Evolutionary conservation across 2,797 vertebrate species (phyloP).

Genomic region (Synanceia verrucosa): DNA sequence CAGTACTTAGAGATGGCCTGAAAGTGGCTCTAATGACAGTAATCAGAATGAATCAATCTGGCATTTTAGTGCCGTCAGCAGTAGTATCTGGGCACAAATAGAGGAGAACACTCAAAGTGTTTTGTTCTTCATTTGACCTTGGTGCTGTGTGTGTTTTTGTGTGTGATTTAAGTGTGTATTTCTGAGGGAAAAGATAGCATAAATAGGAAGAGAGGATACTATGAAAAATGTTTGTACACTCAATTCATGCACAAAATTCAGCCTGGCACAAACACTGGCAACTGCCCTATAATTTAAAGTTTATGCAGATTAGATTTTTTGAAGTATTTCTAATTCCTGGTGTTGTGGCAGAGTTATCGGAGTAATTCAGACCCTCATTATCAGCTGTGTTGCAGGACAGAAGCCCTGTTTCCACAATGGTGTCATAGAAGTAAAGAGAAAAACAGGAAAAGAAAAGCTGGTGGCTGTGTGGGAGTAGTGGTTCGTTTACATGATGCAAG

Average conservation of each 20-base stretch:
- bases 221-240: background rate
- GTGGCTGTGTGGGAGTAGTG: conserved; percentile 8
- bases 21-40: conserved; percentile 51
- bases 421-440: conserved; percentile 10
- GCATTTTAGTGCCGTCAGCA: conserved; percentile 27
- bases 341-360: background rate
- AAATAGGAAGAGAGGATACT: background rate
- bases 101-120: conserved; percentile 5
- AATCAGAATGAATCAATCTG: conserved; percentile 53
- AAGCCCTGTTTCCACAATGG: conserved; percentile 17
- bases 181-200: background rate
- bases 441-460: conserved; percentile 9
- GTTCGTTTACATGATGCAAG: conserved; percentile 44
- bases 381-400: background rate
- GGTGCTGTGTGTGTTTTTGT: conserved; percentile 10
- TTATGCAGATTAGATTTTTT: background rate
- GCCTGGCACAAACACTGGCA: background rate
- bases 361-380: background rate
- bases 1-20: conserved; percentile 41
- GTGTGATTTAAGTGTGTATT: background rate
- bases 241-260: background rate
- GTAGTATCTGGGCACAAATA: conserved; percentile 12
- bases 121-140: conserved; percentile 19
- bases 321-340: background rate
- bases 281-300: background rate